A percentile compares a stretch with the other conserved stretches of the same genome.
Conservation (phyloP, 2,113 vertebrate genomes). For the Naja naja region DNA sequence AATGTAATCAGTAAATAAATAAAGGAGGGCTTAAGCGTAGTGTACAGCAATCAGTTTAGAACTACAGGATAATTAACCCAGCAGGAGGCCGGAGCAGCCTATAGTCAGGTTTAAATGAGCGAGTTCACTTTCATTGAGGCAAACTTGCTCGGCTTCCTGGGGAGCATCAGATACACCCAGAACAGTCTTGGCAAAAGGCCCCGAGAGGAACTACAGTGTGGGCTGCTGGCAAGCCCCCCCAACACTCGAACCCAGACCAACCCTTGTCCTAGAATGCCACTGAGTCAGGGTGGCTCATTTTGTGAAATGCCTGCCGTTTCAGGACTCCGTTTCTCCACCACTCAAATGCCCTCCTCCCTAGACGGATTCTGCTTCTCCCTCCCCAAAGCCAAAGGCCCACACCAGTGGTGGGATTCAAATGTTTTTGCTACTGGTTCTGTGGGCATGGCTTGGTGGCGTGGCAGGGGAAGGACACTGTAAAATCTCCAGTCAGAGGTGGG, state of each 20-base stretch:
- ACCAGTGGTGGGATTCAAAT: too few relatives aligned
- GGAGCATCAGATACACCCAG: conserved; percentile 27
- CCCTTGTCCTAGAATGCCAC: background rate
- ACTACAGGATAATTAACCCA: conserved; percentile 76
- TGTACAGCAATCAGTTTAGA: conserved; percentile 78
- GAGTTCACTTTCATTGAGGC: conserved; percentile 72
- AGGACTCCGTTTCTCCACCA: too few relatives aligned
- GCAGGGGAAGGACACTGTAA: too few relatives aligned
- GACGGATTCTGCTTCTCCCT: background rate
- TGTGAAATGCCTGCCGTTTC: background rate
- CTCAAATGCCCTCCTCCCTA: background rate
- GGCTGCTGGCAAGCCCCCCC: background rate
- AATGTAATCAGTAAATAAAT: conserved; percentile 84
- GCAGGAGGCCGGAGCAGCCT: conserved; percentile 66
- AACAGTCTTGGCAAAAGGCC: background rate
- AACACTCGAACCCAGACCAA: background rate
- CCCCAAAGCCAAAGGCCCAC: background rate
- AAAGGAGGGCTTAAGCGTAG: conserved; percentile 78
- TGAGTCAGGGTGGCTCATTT: background rate
- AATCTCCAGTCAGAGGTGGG: too few relatives aligned
- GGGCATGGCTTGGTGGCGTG: too few relatives aligned
- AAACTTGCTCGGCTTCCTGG: conserved; percentile 55
- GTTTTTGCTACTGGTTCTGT: too few relatives aligned
- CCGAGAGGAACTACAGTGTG: background rate
- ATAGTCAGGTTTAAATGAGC: conserved; percentile 75